These are phyloP conservation scores for Atethmia centrago DNA, from an alignment of 2,888 invertebrate genomes.

Conservation along the genomic window DNA sequence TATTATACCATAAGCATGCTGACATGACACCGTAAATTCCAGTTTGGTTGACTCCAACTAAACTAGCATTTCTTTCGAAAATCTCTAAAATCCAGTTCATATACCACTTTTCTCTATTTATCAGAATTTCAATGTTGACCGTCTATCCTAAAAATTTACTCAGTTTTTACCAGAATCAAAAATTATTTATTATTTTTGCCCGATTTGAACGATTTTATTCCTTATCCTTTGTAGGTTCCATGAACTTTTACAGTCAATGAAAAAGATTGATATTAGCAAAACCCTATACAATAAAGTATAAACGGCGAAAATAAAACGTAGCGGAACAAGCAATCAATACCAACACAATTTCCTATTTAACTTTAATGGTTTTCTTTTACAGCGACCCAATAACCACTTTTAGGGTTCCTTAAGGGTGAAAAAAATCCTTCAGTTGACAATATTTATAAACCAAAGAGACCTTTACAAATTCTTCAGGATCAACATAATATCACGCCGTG, in stretches of 20 bases:
- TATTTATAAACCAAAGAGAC: background rate
- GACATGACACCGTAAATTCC: background rate
- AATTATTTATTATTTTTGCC: background rate
- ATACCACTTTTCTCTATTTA: background rate
- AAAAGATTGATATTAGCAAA: conserved; percentile 34
- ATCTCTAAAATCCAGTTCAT: background rate
- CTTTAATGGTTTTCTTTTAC: conserved; percentile 34
- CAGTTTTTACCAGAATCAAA: background rate
- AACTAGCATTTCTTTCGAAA: background rate
- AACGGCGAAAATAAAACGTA: conserved; percentile 39
- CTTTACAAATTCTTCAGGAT: background rate
- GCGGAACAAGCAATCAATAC: conserved; percentile 41
- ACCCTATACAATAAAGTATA: conserved; percentile 38
- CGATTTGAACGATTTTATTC: background rate
- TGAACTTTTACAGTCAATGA: conserved; percentile 22
- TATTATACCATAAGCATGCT: background rate
- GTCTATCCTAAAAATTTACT: background rate
- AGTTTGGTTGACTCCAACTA: background rate
- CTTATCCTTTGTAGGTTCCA: background rate
- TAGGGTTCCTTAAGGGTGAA: background rate
- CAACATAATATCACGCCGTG: background rate
- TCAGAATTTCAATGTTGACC: background rate
- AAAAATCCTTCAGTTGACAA: background rate
- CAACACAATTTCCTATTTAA: conserved; percentile 42
- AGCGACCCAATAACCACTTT: background rate